phyloP scores from a whole-genome alignment of 2,797 vertebrate species.

The Microcaecilia unicolor region DNA sequence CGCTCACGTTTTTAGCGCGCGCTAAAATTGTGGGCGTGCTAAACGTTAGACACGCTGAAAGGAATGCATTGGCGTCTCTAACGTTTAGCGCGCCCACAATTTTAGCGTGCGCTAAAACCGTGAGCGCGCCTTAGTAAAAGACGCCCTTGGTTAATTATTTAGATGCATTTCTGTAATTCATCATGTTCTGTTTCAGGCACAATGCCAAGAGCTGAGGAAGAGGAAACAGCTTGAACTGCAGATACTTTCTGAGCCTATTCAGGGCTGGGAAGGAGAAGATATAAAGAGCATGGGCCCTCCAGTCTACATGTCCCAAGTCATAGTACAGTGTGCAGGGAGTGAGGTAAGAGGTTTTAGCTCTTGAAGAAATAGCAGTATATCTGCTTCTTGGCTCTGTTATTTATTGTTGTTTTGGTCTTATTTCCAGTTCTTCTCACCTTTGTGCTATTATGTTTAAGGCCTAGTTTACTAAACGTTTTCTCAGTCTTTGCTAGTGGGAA shows the following conservation, averaged over 20 bases:
- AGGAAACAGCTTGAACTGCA: slow-evolving; percentile 91
- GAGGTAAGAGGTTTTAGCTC: slow-evolving; percentile 63
- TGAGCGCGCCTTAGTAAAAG: no score
- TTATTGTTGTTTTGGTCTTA: background rate
- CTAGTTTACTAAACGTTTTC: background rate
- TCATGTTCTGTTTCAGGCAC: slow-evolving; percentile 68
- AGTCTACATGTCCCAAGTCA: slow-evolving; percentile 85
- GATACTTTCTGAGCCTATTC: slow-evolving; percentile 87
- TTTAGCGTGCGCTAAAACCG: no score
- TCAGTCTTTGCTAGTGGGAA: no score
- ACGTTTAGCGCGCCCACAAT: no score
- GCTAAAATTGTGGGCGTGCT: no score
- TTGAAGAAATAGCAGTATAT: no score
- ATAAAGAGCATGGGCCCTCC: slow-evolving; percentile 85
- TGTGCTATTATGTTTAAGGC: background rate
- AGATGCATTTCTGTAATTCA: no score
- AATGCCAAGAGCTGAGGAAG: slow-evolving; percentile 89
- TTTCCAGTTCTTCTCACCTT: background rate
- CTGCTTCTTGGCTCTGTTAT: no score
- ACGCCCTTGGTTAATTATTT: no score
- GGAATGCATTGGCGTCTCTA: no score
- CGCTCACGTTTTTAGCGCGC: no score
- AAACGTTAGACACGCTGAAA: no score
- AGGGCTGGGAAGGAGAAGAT: slow-evolving; percentile 89
- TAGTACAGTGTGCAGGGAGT: slow-evolving; percentile 68